Conservation (phyloP, 2,888 invertebrate species). For the Sericinus montela region DNA sequence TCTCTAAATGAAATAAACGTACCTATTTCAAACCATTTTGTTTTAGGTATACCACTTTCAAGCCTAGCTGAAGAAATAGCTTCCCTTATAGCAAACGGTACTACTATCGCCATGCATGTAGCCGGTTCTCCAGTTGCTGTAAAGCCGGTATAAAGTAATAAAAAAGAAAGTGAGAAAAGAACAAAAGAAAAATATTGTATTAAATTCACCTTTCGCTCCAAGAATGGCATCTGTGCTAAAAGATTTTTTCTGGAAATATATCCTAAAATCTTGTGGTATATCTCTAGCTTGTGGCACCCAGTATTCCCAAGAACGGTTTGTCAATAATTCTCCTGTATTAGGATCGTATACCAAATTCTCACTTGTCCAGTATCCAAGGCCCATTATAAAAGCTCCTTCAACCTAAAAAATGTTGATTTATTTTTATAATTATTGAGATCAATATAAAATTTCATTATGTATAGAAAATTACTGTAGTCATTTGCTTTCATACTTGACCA, state of each 20-base stretch:
- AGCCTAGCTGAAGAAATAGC: conserved; percentile 81
- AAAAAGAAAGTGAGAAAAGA: not conserved
- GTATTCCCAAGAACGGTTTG: conserved; percentile 84
- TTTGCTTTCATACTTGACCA: conserved; percentile 76
- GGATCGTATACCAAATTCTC: conserved; percentile 81
- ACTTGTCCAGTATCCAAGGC: conserved; percentile 81
- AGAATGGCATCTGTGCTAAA: conserved; percentile 77
- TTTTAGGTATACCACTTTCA: conserved; percentile 75
- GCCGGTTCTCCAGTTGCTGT: conserved; percentile 77
- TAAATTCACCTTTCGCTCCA: conserved; percentile 68
- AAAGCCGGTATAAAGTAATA: conserved; percentile 19
- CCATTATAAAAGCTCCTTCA: conserved; percentile 85
- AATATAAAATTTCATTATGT: not conserved
- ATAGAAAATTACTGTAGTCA: not conserved
- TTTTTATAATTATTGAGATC: not conserved
- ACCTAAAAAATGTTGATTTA: conserved; percentile 39
- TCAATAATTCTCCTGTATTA: conserved; percentile 78
- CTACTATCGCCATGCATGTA: conserved; percentile 57
- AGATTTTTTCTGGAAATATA: conserved; percentile 77
- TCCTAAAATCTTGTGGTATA: conserved; percentile 81
- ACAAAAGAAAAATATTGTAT: not conserved
- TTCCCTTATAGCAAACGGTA: conserved; percentile 81
- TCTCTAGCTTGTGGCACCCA: conserved; percentile 82
- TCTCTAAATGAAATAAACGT: not conserved
- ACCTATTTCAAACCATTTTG: conserved; percentile 81